Evolutionary conservation across 2,888 invertebrate species (phyloP), one percentile per base, ranked within the genome.

Genomic region (Tenthredo notha): DNA sequence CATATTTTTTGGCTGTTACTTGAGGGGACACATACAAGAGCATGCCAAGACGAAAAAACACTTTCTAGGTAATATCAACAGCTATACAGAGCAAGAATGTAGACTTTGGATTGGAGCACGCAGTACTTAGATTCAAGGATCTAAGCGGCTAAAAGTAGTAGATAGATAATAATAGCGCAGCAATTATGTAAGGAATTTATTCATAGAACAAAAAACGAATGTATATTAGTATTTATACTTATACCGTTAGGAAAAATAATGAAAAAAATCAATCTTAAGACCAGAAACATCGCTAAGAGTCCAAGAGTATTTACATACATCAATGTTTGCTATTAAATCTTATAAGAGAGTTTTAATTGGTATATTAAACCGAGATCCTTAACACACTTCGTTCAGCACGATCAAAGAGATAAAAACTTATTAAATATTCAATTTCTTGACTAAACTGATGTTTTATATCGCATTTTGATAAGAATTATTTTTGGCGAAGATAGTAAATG

Each of bases 1-100:
- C 94, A 97, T 98, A 89, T 98, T 96, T 94, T 98, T 99, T 93
- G 99, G 98, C 83, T 99, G 99, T 93, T 97, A 97, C 90, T 92
- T 90, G 37, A 96, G 96, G 33, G 95, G 96, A 85, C 99, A 99
- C 93, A 98, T 98, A 88, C 96, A 97, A 90, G 97, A 97, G 84
- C 99, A 99, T 94, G 96, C 97, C 78, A 96, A 96, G 91, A 95
- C 95, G 72, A 97, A 97, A 90, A 96, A 97, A 90, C 99, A 99
- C 93, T 95, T 96, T 90, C 95, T 98, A 88, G 95, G 95, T 95
- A 93, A 91, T 77, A 84, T 65, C 21, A 50, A 10, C 9, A 84
- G 10, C 2, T 43, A 47, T 90, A 29, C 29, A n/a, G 18, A 29
- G 5, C n/a, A 15, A 77, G 21, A 74, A 74, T 43, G 43, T 74